phyloP scores from a whole-genome alignment of 1,140 invertebrate genomes.

The Atopsyche davidsoni region DNA sequence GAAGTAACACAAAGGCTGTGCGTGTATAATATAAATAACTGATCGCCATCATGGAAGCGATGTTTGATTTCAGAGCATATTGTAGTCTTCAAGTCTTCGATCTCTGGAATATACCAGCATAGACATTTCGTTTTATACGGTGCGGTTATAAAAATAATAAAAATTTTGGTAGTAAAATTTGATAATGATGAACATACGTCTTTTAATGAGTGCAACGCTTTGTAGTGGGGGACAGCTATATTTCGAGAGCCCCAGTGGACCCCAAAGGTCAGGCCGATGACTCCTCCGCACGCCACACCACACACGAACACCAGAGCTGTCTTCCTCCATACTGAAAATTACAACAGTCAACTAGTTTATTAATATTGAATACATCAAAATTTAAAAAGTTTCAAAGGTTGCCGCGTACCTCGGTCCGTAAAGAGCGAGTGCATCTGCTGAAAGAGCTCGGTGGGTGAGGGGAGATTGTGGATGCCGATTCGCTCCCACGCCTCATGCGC shows the following conservation, averaged over 20 bases:
- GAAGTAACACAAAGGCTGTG: neutral
- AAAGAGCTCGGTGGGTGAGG: conserved; percentile 39
- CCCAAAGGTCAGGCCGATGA: conserved; percentile 37
- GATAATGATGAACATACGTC: conserved; percentile 32
- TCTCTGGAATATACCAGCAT: no score
- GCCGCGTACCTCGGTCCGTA: conserved; percentile 38
- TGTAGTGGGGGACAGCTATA: conserved; percentile 36
- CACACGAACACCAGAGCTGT: conserved; percentile 42
- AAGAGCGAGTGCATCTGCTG: conserved; percentile 39
- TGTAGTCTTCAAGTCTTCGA: no score
- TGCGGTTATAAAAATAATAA: no score
- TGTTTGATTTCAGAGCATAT: no score
- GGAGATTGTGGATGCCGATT: conserved; percentile 27
- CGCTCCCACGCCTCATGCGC: conserved; percentile 17
- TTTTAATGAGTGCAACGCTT: conserved; percentile 38
- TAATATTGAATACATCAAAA: neutral
- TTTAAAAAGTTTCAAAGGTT: neutral
- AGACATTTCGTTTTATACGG: no score
- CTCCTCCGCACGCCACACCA: conserved; percentile 37
- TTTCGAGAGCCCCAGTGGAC: conserved; percentile 32
- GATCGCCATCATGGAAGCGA: no score
- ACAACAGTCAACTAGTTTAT: neutral
- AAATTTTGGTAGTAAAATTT: no score
- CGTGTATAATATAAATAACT: conserved; percentile 38
- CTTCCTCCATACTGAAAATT: conserved; percentile 41